These are phyloP conservation scores for Temnothorax longispinosus DNA, from an alignment of 1,140 invertebrate species.

Conservation along the genomic window DNA sequence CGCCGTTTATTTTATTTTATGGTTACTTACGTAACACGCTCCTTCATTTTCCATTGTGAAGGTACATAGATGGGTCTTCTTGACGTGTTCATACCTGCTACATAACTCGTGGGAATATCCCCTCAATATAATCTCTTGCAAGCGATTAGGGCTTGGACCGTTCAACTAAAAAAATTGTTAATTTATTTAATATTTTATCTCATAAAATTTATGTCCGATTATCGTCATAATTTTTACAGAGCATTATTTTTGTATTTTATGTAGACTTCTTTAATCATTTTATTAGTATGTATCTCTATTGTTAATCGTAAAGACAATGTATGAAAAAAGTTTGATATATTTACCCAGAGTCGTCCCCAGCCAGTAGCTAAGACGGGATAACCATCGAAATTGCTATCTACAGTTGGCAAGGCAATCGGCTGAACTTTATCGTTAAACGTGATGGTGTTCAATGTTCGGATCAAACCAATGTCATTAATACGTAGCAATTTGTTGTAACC, in stretches of 20 bases:
- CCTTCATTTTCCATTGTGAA: background rate
- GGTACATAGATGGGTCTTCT: background rate
- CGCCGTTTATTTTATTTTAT: background rate
- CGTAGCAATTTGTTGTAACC: background rate
- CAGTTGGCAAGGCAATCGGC: background rate
- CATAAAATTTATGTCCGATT: background rate
- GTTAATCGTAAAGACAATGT: background rate
- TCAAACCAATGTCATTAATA: conserved; percentile 25
- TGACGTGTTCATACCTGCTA: background rate
- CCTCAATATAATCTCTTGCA: conserved; percentile 25
- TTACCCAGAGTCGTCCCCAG: conserved; percentile 15
- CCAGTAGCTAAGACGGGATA: conserved; percentile 24
- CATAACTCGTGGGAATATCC: conserved; percentile 14
- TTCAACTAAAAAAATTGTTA: background rate
- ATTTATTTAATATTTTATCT: background rate
- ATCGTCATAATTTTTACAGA: background rate
- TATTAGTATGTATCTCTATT: background rate
- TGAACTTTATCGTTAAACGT: background rate
- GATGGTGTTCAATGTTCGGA: background rate
- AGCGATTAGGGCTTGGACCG: background rate
- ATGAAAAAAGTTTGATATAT: background rate
- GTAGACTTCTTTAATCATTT: background rate
- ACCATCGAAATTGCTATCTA: background rate
- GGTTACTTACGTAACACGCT: conserved; percentile 10
- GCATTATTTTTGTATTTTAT: background rate